Base-by-base conservation (phyloP, 2,113 vertebrate genomes). In the Lepus americanus region DNA sequence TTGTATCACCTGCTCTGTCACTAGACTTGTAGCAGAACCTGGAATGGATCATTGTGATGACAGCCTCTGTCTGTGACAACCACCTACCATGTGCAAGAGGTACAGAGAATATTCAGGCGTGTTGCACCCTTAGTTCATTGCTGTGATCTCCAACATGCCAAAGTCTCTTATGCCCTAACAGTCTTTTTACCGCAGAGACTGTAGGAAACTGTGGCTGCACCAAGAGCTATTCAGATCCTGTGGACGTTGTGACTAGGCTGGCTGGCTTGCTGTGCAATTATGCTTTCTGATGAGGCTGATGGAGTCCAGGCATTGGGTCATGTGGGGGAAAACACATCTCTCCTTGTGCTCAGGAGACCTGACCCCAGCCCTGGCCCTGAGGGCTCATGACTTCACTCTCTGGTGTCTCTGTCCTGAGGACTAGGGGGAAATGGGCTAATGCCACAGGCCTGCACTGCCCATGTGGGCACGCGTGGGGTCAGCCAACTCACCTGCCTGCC, bases 111-210 rank as follows among this genome's bases (percentile, higher is more conserved):
- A 19, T 23, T n/a, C 23, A 67, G 61, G 27, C 12, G 4, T 16
- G 51, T 25, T 36, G 29, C 8, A 9, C 55, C 39, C 67, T 73
- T 44, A 29, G 6, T 53, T 36, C 14, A 22, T 29, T 39, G n/a
- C 61, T 31, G 5, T 0, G 6, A 17, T 6, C 29, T 20, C 69
- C 0, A 0, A 12, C 33, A 9, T 25, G 31, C 3, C 29, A 7
- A 5, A 4, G 66, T 20, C 2, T 4, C 74, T 6, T 22, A 9
- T 6, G 9, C 14, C 39, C 64, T 27, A 23, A 19, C 49, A 39
- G 19, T 20, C 31, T 33, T 70, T 31, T 70, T 70, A 59, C 55
- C 55, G 19, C 19, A 59, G 55, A 59, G 5, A 14, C 55, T 59
- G 55, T 59, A 59, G 55, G 55, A 59, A 20, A 11, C 55, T 59